Conservation (phyloP, 35 echinoderm and acorn worm genomes). For the Diadema setosum region DNA sequence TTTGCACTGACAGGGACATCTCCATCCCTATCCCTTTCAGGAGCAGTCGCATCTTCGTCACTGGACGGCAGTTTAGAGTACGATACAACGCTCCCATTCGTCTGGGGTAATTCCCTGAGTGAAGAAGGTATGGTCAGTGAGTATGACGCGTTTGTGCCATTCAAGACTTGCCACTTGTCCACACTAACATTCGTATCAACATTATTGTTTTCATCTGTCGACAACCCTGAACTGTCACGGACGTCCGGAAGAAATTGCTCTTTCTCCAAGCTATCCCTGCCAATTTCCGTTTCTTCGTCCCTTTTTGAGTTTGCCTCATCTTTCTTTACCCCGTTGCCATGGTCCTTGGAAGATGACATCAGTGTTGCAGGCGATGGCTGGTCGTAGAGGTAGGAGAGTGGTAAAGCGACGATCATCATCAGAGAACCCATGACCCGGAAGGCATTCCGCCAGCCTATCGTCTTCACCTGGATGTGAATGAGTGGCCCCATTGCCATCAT, state of each 20-base stretch:
- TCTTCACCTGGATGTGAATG: constrained; percentile 44
- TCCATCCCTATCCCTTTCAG: neutral
- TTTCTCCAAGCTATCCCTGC: neutral
- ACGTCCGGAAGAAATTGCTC: neutral
- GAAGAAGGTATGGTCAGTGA: too few species aligned
- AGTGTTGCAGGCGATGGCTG: constrained; percentile 13
- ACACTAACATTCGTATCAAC: too few species aligned
- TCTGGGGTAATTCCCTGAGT: too few species aligned
- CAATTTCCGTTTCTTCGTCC: neutral
- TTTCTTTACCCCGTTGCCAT: neutral
- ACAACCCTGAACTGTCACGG: too few species aligned
- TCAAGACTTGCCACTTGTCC: too few species aligned
- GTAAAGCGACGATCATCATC: constrained; percentile 48
- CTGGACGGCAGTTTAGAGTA: too few species aligned
- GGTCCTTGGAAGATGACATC: neutral
- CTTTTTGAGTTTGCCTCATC: neutral
- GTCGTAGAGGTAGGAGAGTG: constrained; percentile 27
- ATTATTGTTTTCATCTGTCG: too few species aligned
- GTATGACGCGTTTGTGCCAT: too few species aligned
- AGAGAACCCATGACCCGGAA: constrained; percentile 48
- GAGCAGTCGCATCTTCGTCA: neutral
- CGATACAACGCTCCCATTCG: too few species aligned
- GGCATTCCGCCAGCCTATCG: constrained; percentile 56
- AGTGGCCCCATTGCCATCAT: constrained; percentile 67
- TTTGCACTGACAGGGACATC: neutral